Conservation (phyloP, 2,888 invertebrate species). For the Acleris literana region DNA sequence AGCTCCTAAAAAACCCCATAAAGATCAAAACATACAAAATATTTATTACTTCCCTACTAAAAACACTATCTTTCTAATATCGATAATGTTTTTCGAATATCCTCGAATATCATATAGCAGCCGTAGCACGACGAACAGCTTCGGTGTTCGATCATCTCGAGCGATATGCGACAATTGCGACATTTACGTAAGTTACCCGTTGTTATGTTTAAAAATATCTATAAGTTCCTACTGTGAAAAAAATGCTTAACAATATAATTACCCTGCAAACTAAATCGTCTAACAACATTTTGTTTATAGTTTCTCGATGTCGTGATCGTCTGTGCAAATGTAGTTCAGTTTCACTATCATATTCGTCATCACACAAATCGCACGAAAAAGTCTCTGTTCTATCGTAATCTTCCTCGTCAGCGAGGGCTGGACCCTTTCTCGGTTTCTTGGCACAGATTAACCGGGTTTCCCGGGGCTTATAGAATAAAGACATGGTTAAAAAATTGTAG, state of each 20-base stretch:
- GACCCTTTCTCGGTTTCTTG: conserved; percentile 11
- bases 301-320: background rate
- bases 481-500: conserved; percentile 16
- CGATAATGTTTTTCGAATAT: too few relatives aligned
- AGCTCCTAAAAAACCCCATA: too few relatives aligned
- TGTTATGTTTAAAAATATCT: too few relatives aligned
- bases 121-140: too few relatives aligned
- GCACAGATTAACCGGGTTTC: background rate
- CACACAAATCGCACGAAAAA: conserved; percentile 10
- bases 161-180: too few relatives aligned
- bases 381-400: background rate
- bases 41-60: too few relatives aligned
- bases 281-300: conserved; percentile 1
- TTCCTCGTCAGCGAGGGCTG: background rate
- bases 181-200: too few relatives aligned
- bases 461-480: conserved; percentile 17
- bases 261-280: conserved; percentile 18
- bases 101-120: too few relatives aligned
- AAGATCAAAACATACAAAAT: too few relatives aligned
- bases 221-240: too few relatives aligned
- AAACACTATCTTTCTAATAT: too few relatives aligned
- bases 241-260: background rate
- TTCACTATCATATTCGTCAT: conserved; percentile 24
- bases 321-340: conserved; percentile 24
- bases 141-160: too few relatives aligned